Base-by-base conservation (phyloP, 1,140 invertebrate genomes). In the Euglossa dilemma region DNA sequence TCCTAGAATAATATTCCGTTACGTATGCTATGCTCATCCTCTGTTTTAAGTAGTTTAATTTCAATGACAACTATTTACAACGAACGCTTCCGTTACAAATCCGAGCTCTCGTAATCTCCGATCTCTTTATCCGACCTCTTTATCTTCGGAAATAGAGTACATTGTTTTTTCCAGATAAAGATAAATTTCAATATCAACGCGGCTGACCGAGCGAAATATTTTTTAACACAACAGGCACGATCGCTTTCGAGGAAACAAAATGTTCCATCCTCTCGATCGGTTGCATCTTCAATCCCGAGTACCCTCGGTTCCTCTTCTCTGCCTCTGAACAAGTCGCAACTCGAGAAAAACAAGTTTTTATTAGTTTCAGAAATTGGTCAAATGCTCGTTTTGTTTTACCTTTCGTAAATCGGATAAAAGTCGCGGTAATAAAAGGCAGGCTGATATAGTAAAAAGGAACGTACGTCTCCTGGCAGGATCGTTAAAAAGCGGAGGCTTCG, bases 61-160 rank as follows among this genome's bases (percentile, higher is more conserved):
- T 70, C 50, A 78, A 78, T 78, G 76, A 78, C 57, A 14, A n/a
- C n/a, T n/a, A n/a, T n/a, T 45, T 20, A 20, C 4, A 5, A 20
- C 9, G 14, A 25, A 50, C 36, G 16, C 54, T 57, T 73, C 54
- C 54, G 23, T 23, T 18, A 61, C 23, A 5, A 45, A 23, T 20
- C 36, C 59, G 6, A 8, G 2, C 9, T 9, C 45, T 54, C 12
- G 18, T n/a, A 45, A 14, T 28, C 52, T 45, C 43, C 36, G n/a
- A 45, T 45, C n/a, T n/a, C n/a, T n/a, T n/a, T n/a, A n/a, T n/a
- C n/a, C n/a, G n/a, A n/a, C n/a, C n/a, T n/a, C n/a, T 67, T 45
- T 67, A 67, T 14, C 45, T 45, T 36, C 36, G 4, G 1, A 36
- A 36, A 36, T 36, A 36, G 36, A 36, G 4, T 36, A 36, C 4